These are phyloP conservation scores for Platycnemis pennipes DNA, from an alignment of 2,888 invertebrate species.

Conservation along the genomic window DNA sequence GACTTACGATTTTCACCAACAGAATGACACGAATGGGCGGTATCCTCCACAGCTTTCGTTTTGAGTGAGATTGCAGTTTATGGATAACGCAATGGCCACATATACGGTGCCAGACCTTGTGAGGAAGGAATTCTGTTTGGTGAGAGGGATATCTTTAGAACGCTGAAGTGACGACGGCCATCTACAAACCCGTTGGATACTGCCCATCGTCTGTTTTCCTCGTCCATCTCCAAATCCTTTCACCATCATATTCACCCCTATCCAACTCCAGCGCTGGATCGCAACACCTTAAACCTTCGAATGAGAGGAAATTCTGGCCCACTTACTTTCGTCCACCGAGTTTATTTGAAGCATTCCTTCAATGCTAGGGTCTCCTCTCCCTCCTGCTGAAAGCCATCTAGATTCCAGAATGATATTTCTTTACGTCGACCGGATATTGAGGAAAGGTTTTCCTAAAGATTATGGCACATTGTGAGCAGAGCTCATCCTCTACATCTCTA, in stretches of 20 bases:
- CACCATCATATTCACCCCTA: neutral
- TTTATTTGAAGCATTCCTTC: no score
- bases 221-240: neutral
- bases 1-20: neutral
- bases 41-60: neutral
- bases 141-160: neutral
- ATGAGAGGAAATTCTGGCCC: no score
- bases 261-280: neutral
- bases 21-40: neutral
- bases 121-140: neutral
- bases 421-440: neutral
- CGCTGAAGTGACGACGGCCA: neutral
- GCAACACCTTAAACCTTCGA: neutral
- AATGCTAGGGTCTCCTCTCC: no score
- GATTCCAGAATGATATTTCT: no score
- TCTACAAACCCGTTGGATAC: neutral
- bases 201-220: neutral
- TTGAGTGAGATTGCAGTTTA: neutral
- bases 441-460: neutral
- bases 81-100: neutral
- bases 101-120: neutral
- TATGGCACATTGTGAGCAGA: no score
- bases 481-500: no score
- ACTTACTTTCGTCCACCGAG: no score
- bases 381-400: no score